These are phyloP conservation scores for Rhabdomys pumilio DNA, from an alignment of 2,797 vertebrate genomes.

Conservation along the genomic window DNA sequence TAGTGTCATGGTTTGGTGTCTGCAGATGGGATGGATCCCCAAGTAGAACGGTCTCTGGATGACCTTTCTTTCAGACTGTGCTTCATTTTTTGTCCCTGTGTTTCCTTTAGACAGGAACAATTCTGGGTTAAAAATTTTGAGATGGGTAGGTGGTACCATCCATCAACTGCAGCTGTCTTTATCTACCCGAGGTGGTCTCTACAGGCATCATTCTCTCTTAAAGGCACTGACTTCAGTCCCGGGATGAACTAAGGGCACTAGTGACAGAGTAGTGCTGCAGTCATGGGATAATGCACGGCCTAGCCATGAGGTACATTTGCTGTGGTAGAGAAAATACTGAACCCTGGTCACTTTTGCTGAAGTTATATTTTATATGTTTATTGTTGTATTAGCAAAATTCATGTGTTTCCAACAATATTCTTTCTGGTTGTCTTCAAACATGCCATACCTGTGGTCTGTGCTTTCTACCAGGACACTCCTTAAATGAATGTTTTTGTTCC, in stretches of 20 bases:
- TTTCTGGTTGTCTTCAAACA: not conserved
- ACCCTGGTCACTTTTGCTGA: not conserved
- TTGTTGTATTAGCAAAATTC: not conserved
- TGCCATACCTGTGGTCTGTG: not conserved
- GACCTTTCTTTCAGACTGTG: not conserved
- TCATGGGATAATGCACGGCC: not conserved
- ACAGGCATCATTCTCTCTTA: not conserved
- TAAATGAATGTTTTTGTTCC: not conserved
- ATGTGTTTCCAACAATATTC: not conserved
- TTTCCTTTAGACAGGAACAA: not conserved
- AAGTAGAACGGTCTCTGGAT: not conserved
- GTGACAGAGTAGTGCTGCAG: not conserved
- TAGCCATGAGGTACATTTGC: not conserved
- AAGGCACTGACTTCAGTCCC: not conserved
- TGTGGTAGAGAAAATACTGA: not conserved
- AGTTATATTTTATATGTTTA: not conserved
- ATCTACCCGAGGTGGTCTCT: not conserved
- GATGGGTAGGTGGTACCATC: not conserved
- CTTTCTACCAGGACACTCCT: not conserved
- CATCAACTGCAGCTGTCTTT: not conserved
- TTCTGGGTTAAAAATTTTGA: not conserved
- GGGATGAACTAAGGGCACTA: not conserved
- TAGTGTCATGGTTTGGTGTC: not conserved
- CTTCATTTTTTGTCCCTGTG: not conserved
- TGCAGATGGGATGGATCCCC: not conserved